Percentiles rank a stretch among this genome's conserved stretches.
Evolutionary conservation across 2,113 vertebrate genomes (phyloP).

Genomic region (Chiloscyllium plagiosum): DNA sequence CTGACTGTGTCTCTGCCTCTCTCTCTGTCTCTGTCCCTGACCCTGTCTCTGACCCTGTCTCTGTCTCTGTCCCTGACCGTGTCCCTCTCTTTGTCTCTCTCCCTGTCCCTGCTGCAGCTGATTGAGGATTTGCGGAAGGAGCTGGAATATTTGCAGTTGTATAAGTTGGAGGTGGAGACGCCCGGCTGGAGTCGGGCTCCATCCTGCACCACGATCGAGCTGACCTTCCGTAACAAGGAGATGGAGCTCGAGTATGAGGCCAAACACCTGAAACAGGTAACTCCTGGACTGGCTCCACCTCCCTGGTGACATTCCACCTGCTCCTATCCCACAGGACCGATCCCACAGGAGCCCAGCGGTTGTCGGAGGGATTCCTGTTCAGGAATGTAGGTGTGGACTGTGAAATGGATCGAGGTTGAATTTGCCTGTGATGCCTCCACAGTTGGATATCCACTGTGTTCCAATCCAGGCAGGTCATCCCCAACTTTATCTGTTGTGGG

Average conservation of each 20-base stretch:
- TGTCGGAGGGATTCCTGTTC: too few species aligned
- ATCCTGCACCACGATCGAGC: conserved; percentile 71
- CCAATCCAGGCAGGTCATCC: neutral
- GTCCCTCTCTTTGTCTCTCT: neutral
- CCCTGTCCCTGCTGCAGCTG: conserved; percentile 59
- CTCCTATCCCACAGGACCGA: neutral
- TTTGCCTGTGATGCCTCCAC: neutral
- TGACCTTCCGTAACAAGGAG: conserved; percentile 76
- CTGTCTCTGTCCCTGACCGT: neutral
- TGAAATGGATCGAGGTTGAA: neutral
- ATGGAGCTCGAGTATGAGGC: conserved; percentile 88
- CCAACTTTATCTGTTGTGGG: too few species aligned
- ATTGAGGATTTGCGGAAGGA: conserved; percentile 90
- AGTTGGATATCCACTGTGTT: neutral
- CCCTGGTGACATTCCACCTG: neutral
- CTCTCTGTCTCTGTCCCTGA: too few species aligned
- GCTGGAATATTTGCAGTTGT: conserved; percentile 86
- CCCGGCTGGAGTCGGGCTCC: conserved; percentile 69
- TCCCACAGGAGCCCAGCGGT: neutral
- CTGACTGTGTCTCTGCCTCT: too few species aligned
- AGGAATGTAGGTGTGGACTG: too few species aligned
- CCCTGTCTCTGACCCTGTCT: too few species aligned
- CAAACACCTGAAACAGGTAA: conserved; percentile 88
- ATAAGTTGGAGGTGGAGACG: conserved; percentile 81
- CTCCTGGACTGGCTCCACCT: neutral